Percentiles rank a stretch among this genome's conserved stretches.
These are phyloP conservation scores for Sus scrofa DNA, from an alignment of 2,113 vertebrate species.

Conservation along the genomic window DNA sequence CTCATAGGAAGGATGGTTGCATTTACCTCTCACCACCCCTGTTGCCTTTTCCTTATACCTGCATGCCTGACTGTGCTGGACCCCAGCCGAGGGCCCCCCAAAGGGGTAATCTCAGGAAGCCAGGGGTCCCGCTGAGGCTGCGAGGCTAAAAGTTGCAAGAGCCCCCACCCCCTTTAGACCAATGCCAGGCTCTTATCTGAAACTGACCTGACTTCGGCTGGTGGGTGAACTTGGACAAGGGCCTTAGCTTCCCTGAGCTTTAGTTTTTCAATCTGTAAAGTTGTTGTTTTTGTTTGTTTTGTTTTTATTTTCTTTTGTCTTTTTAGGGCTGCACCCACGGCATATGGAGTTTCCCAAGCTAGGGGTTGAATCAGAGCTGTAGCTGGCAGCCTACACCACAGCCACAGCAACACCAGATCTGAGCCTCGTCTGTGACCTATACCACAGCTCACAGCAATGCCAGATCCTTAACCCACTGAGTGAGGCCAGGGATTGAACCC, in stretches of 20 bases:
- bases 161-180: background rate
- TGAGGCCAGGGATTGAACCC: no score
- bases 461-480: no score
- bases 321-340: no score
- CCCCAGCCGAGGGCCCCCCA: background rate
- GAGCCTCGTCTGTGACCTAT: no score
- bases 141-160: background rate
- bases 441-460: no score
- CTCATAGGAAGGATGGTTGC: background rate
- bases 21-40: background rate
- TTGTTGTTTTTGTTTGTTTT: no score
- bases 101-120: background rate
- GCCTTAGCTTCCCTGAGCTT: background rate
- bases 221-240: background rate
- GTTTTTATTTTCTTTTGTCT: no score
- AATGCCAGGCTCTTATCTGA: background rate
- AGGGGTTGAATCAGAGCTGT: no score
- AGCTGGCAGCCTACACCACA: no score
- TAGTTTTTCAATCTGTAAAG: background rate
- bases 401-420: no score
- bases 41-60: background rate
- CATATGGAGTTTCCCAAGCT: no score
- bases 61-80: background rate
- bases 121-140: background rate
- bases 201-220: background rate